Percentiles rank a stretch among this genome's conserved stretches.
phyloP scores from a whole-genome alignment of 2,113 vertebrate genomes.

The Cinclus cinclus region DNA sequence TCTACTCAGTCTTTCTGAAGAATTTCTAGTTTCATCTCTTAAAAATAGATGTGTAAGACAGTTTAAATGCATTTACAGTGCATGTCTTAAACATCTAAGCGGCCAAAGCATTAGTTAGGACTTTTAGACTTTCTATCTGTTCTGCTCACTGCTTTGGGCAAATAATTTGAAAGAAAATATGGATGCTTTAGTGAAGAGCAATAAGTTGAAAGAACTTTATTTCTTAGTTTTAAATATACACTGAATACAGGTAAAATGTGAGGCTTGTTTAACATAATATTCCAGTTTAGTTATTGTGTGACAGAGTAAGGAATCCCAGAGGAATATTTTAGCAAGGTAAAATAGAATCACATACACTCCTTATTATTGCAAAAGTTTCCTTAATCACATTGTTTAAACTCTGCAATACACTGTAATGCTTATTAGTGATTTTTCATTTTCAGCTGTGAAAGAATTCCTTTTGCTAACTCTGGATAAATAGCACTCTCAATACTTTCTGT shows the following conservation, averaged over 20 bases:
- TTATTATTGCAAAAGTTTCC: slow-evolving; percentile 75
- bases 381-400: slow-evolving; percentile 78
- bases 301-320: slow-evolving; percentile 70
- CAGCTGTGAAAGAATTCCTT: slow-evolving; percentile 76
- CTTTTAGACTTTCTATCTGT: slow-evolving; percentile 15
- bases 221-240: slow-evolving; percentile 71
- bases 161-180: slow-evolving; percentile 9
- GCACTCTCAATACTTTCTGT: slow-evolving; percentile 50
- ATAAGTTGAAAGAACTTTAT: slow-evolving; percentile 63
- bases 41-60: not conserved
- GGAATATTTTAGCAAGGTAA: slow-evolving; percentile 70
- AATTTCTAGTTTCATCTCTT: not conserved
- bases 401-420: slow-evolving; percentile 74
- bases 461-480: slow-evolving; percentile 72
- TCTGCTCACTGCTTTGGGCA: slow-evolving; percentile 58
- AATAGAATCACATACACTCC: slow-evolving; percentile 66
- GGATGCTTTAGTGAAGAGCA: slow-evolving; percentile 45
- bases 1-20: not conserved
- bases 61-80: not conserved
- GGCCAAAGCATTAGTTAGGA: not conserved
- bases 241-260: slow-evolving; percentile 59
- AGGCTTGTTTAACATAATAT: slow-evolving; percentile 72
- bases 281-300: slow-evolving; percentile 64
- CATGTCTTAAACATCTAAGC: not conserved
- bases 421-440: slow-evolving; percentile 81